phyloP scores from a whole-genome alignment of 2,113 vertebrate species.

The Psettodes erumei region DNA sequence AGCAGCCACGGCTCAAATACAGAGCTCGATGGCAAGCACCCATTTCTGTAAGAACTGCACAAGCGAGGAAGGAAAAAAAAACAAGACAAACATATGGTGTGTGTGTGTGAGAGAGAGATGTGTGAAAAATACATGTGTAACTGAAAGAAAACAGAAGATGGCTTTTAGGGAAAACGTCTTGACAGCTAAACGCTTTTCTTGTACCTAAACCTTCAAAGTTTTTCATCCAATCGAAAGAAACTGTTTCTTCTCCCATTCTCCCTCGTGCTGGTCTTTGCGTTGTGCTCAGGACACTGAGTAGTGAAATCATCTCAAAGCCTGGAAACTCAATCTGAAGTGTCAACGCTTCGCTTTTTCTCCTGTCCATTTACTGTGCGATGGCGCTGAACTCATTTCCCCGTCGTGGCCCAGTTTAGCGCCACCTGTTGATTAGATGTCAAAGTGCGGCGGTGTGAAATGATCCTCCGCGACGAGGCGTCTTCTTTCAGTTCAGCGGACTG shows the following conservation, averaged over 20 bases:
- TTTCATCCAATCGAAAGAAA: no score
- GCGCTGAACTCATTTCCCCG: not conserved
- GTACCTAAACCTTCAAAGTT: no score
- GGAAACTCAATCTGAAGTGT: not conserved
- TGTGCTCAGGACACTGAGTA: no score
- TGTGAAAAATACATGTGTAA: not conserved
- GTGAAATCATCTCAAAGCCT: no score
- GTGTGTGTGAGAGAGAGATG: no score
- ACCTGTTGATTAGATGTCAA: not conserved
- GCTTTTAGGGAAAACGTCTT: no score
- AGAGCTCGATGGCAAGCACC: not conserved
- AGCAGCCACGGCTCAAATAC: not conserved
- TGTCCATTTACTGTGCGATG: no score
- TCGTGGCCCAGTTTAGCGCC: not conserved
- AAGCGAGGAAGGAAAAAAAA: not conserved
- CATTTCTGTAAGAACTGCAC: not conserved
- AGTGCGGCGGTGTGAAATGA: not conserved
- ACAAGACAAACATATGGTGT: no score
- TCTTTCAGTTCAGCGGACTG: not conserved
- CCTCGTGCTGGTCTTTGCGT: no score
- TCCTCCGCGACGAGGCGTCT: not conserved
- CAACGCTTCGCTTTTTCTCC: not conserved
- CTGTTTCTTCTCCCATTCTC: no score
- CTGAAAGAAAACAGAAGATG: not conserved
- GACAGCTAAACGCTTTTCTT: no score